Evolutionary conservation across 1,140 invertebrate species (phyloP).

Genomic region (Drosophila leontia): DNA sequence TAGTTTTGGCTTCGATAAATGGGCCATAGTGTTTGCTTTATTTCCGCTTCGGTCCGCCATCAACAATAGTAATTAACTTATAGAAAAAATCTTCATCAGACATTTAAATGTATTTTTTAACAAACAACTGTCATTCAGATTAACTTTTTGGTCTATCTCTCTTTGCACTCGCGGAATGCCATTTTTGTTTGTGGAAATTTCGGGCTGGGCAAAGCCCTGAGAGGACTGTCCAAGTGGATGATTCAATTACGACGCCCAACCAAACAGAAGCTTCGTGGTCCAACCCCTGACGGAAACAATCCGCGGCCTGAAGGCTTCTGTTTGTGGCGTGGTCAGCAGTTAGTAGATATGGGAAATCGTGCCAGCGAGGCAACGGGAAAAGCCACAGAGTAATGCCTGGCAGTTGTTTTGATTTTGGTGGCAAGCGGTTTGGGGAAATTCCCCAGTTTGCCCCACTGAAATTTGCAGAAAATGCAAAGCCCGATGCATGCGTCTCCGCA

Average conservation of each 20-base stretch:
- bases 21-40: neutral
- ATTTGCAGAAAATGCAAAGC: constrained; percentile 17
- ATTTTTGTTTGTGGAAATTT: neutral
- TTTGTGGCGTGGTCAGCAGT: constrained; percentile 21
- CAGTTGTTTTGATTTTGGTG: constrained; percentile 40
- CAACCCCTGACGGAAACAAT: constrained; percentile 24
- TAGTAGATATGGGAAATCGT: constrained; percentile 29
- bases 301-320: constrained; percentile 7
- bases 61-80: neutral
- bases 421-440: constrained; percentile 18
- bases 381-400: constrained; percentile 24
- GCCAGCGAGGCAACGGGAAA: constrained; percentile 23
- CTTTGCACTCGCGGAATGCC: neutral
- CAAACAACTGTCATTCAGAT: neutral
- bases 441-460: constrained; percentile 21
- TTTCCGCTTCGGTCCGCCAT: neutral
- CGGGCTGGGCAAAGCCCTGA: neutral
- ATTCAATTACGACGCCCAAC: constrained; percentile 26
- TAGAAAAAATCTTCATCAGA: neutral
- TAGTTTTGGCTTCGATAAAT: too few relatives aligned
- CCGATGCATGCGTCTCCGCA: constrained; percentile 10
- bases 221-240: constrained; percentile 22
- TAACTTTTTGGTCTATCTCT: neutral
- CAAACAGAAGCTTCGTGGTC: constrained; percentile 4
- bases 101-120: neutral